phyloP scores from a whole-genome alignment of 2,888 invertebrate genomes.

The Frankliniella fusca region DNA sequence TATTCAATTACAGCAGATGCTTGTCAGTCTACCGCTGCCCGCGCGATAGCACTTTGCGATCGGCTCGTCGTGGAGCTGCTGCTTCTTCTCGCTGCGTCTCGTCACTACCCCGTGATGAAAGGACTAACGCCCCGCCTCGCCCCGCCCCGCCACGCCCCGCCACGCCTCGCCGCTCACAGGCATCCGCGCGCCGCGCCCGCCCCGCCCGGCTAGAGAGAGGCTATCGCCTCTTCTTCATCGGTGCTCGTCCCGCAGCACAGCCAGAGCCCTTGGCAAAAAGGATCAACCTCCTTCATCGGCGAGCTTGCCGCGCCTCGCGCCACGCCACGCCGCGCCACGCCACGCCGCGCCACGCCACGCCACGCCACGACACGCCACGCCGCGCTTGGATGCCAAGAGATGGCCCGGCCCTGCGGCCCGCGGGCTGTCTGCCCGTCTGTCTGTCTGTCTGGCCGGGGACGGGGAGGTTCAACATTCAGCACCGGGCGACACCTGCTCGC shows the following conservation, averaged over 20 bases:
- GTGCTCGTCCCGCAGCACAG: not conserved
- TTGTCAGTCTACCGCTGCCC: too few species aligned
- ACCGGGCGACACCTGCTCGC: not conserved
- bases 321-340: not conserved
- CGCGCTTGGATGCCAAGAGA: not conserved
- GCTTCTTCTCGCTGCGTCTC: too few species aligned
- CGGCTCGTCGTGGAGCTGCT: too few species aligned
- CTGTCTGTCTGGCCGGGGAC: not conserved
- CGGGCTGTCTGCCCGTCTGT: not conserved
- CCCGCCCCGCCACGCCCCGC: not conserved
- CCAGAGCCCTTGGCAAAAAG: constrained; percentile 1
- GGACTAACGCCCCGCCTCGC: too few species aligned
- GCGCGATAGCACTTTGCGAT: too few species aligned
- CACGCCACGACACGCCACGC: not conserved
- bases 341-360: not conserved
- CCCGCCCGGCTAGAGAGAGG: not conserved
- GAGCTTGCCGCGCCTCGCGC: not conserved
- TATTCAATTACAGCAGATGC: too few species aligned
- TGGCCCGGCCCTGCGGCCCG: not conserved
- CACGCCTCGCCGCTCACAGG: too few species aligned
- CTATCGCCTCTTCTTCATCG: constrained; percentile 16
- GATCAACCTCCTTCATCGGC: not conserved
- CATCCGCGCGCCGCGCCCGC: not conserved
- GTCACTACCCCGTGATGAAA: too few species aligned
- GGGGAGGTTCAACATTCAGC: not conserved